Evolutionary conservation across 2,888 invertebrate species (phyloP).

Genomic region (Tupiocoris notatus): DNA sequence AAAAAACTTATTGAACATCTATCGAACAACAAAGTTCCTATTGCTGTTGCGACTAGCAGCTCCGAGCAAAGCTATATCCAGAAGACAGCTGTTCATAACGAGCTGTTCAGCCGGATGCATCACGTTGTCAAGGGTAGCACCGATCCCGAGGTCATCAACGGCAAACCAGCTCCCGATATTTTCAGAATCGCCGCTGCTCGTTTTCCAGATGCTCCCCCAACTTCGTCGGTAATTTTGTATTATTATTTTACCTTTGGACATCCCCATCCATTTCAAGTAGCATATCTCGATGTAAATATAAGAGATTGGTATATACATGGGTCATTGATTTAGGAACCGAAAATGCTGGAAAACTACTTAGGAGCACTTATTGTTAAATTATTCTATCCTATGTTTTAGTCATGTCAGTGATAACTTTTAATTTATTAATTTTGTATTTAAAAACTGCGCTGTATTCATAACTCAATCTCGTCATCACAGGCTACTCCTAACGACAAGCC

Average conservation of each 20-base stretch:
- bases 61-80: slow-evolving; percentile 68
- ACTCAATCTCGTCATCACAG: too few species aligned
- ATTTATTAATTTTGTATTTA: too few species aligned
- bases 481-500: too few species aligned
- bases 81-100: slow-evolving; percentile 65
- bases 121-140: slow-evolving; percentile 79
- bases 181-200: slow-evolving; percentile 74
- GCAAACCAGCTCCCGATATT: slow-evolving; percentile 88
- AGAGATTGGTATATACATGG: too few species aligned
- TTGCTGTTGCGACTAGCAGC: slow-evolving; percentile 86
- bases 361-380: too few species aligned
- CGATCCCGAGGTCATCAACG: slow-evolving; percentile 78
- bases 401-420: too few species aligned
- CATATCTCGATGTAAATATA: too few species aligned
- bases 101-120: slow-evolving; percentile 67
- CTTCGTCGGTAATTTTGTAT: slow-evolving; percentile 57
- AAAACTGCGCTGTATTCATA: too few species aligned
- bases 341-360: too few species aligned
- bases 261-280: too few species aligned
- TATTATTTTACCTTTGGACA: slow-evolving; percentile 6
- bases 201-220: slow-evolving; percentile 67
- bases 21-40: slow-evolving; percentile 70
- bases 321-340: too few species aligned
- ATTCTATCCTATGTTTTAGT: too few species aligned
- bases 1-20: slow-evolving; percentile 75